Evolutionary conservation across 1,140 invertebrate genomes (phyloP), one percentile per base, ranked within the genome.

Genomic region (Branchinecta lindahli): DNA sequence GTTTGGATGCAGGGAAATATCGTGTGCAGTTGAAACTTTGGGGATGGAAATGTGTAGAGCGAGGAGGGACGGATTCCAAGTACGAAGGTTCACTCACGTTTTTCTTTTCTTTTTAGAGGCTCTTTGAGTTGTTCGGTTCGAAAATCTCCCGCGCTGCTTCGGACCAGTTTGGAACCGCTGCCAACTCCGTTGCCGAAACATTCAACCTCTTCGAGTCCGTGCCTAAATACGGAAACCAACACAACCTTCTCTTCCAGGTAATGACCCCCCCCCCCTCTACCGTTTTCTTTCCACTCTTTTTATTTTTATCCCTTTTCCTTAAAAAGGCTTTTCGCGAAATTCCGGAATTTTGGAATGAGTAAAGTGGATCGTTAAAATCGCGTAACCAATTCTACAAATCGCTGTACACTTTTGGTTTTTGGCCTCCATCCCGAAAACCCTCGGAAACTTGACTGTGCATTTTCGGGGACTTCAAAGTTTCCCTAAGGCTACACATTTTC

Each of bases 191-290:
- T 61, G 12, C 12, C 2, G 84, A 86, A 70, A 78, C 80, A 12
- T 90, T 91, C 75, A 79, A 84, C 67, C 77, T 90, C 33, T 89
- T 89, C 75, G 86, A 88, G 75, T 89, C 87, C 3, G 80, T 82
- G 52, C 83, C 84, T 7, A 80, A 82, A 75, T 90, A 88, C 76
- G 85, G 85, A 18, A 78, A 79, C 61, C 80, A 82, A 67, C 82
- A 83, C 71, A 88, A 89, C 80, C 78, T 89, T 47, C 73, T 90
- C 8, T 86, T 89, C 73, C 85, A 86, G 73, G 87, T 88, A 78
- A 78, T 74, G 76, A 44, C 46, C 47, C 12, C 7, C 52, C 45
- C 46, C 9, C 69, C 46, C n/a, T 67, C 12, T 46, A 12, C 52
- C 18, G 52, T 61, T 33, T 33, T 5, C 5, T 5, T 33, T 33